Evolutionary conservation across 2,888 invertebrate species (phyloP).

Genomic region (Saturnia japonica): DNA sequence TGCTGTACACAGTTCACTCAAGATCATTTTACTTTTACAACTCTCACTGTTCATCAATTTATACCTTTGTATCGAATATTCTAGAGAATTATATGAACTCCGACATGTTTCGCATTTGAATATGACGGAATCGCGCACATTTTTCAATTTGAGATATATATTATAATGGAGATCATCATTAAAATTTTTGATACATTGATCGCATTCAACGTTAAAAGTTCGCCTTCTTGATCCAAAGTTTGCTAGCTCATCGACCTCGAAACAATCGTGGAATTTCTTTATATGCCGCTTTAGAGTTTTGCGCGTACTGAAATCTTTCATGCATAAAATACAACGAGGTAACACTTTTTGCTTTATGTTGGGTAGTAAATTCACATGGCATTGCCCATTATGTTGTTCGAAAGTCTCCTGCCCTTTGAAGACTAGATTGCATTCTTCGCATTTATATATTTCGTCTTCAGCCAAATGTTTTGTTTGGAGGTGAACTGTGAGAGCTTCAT

Average conservation of each 20-base stretch:
- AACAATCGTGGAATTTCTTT: conserved; percentile 64
- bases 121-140: conserved; percentile 47
- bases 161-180: conserved; percentile 48
- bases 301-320: conserved; percentile 67
- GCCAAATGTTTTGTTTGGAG: conserved; percentile 60
- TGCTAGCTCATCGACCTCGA: conserved; percentile 59
- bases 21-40: conserved; percentile 52
- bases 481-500: conserved; percentile 58
- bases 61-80: conserved; percentile 57
- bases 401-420: conserved; percentile 64
- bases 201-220: conserved; percentile 54
- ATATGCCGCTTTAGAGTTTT: conserved; percentile 69
- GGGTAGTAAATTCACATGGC: conserved; percentile 42
- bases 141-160: conserved; percentile 49
- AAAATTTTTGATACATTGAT: conserved; percentile 58
- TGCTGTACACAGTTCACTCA: conserved; percentile 66
- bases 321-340: conserved; percentile 64
- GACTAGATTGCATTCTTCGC: conserved; percentile 63
- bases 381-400: conserved; percentile 53
- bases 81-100: conserved; percentile 49
- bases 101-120: conserved; percentile 58
- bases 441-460: conserved; percentile 66
- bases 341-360: conserved; percentile 44
- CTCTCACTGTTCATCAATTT: conserved; percentile 42
- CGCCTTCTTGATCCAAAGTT: conserved; percentile 49